Percentiles rank a stretch among this genome's conserved stretches.
Evolutionary conservation across 2,888 invertebrate species (phyloP).

Genomic region (Xestia ashworthii): DNA sequence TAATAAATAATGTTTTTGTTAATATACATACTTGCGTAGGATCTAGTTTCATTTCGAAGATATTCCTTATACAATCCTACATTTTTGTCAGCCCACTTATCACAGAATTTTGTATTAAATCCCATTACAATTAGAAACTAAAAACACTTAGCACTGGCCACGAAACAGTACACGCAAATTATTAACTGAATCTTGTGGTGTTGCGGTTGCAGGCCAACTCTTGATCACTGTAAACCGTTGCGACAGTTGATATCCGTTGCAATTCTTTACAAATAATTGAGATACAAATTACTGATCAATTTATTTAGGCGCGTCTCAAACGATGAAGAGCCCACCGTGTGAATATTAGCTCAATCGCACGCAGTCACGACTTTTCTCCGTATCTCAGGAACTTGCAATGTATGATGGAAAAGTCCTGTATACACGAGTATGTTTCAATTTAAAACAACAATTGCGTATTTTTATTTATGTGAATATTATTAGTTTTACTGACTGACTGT

Average conservation of each 20-base stretch:
- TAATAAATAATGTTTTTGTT: background rate
- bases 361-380: background rate
- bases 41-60: constrained; percentile 44
- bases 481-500: constrained; percentile 9
- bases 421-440: background rate
- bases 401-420: background rate
- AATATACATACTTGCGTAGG: constrained; percentile 62
- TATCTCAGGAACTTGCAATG: background rate
- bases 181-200: constrained; percentile 67
- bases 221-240: constrained; percentile 66
- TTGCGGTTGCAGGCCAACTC: constrained; percentile 54
- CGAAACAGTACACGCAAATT: constrained; percentile 71
- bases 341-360: background rate
- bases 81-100: constrained; percentile 72
- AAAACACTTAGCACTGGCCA: constrained; percentile 42
- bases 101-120: constrained; percentile 67
- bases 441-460: constrained; percentile 1
- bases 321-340: constrained; percentile 7
- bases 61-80: constrained; percentile 57
- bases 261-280: constrained; percentile 67
- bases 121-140: constrained; percentile 53
- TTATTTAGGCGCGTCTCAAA: constrained; percentile 40
- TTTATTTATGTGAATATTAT: background rate
- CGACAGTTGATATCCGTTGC: constrained; percentile 65
- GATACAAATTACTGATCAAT: constrained; percentile 56